A percentile compares a stretch with the other conserved stretches of the same genome.
phyloP scores from a whole-genome alignment of 2,113 vertebrate species.

The Elachura formosa region DNA sequence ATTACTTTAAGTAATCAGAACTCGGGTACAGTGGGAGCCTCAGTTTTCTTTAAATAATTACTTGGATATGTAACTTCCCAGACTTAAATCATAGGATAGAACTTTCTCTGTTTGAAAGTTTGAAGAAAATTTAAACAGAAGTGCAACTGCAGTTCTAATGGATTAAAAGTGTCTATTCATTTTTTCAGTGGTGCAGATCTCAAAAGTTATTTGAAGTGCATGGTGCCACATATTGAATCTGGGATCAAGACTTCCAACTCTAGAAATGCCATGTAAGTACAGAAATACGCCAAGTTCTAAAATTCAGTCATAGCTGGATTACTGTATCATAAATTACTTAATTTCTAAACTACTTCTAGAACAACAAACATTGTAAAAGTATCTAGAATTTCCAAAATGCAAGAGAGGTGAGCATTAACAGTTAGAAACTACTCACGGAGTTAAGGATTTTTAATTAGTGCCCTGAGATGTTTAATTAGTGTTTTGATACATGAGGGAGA shows the following conservation, averaged over 20 bases:
- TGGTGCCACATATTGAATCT: conserved; percentile 70
- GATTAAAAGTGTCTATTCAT: background rate
- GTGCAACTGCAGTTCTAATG: background rate
- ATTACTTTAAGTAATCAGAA: background rate
- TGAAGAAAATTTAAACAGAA: background rate
- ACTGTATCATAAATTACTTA: background rate
- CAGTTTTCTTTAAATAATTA: background rate
- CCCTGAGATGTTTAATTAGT: background rate
- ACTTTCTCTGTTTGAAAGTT: background rate
- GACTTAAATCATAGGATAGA: background rate
- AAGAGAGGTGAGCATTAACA: background rate
- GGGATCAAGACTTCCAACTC: conserved; percentile 65
- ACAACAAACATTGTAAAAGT: background rate
- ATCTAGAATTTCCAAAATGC: background rate
- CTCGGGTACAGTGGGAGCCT: background rate
- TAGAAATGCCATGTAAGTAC: conserved; percentile 66
- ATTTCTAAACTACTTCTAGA: background rate
- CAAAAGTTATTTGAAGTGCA: conserved; percentile 69
- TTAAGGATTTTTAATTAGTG: background rate
- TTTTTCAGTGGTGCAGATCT: conserved; percentile 68
- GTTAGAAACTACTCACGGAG: background rate
- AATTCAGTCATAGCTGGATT: background rate
- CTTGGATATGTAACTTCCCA: background rate
- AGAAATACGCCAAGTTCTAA: background rate
- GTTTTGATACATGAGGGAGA: background rate